phyloP scores from a whole-genome alignment of 2,888 invertebrate species.

The Dicyrtoma fusca region DNA sequence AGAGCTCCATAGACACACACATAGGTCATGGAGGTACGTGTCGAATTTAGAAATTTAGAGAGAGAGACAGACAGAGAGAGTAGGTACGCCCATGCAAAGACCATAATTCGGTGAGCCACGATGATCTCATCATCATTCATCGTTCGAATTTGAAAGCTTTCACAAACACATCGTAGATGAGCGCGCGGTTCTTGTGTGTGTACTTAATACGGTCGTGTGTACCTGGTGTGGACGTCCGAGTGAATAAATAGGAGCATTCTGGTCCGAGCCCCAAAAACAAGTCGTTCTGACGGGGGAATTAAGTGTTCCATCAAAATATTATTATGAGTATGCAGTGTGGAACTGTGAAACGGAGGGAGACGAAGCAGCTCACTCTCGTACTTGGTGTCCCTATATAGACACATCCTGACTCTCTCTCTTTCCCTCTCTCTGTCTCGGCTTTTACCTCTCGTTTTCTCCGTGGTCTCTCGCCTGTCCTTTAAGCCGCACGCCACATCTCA shows the following conservation, averaged over 20 bases:
- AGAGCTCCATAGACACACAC: no score
- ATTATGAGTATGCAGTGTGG: no score
- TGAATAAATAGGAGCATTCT: no score
- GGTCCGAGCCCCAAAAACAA: no score
- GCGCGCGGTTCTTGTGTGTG: not conserved
- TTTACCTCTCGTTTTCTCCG: conserved; percentile 2
- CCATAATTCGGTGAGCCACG: not conserved
- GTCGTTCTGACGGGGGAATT: no score
- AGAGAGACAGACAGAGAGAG: not conserved
- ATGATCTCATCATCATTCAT: conserved; percentile 18
- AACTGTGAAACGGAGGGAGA: no score
- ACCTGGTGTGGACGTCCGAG: not conserved
- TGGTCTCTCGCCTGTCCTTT: not conserved
- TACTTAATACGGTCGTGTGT: not conserved
- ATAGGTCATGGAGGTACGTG: not conserved
- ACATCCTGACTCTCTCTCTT: not conserved
- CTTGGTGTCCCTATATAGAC: no score
- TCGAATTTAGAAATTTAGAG: not conserved
- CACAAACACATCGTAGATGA: not conserved
- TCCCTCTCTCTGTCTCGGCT: not conserved
- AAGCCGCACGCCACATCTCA: conserved; percentile 11
- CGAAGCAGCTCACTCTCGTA: no score
- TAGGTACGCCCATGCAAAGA: not conserved
- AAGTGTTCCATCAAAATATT: no score
- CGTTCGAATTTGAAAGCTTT: not conserved